phyloP scores from a whole-genome alignment of 92 coral and sea anemone species.

The Epizoanthus ramosus region DNA sequence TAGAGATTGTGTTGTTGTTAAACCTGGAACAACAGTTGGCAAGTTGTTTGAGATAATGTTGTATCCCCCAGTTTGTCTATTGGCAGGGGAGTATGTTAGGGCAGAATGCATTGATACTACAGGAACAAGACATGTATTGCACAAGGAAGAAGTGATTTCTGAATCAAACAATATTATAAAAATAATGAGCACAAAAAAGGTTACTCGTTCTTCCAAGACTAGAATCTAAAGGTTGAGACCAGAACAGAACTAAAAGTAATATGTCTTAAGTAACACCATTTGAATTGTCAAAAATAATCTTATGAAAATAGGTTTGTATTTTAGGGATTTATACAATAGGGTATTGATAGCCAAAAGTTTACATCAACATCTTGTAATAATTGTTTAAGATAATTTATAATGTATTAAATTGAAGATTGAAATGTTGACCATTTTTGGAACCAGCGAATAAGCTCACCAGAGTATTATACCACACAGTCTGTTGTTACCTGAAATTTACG shows the following conservation, averaged over 20 bases:
- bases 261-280: neutral
- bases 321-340: too few species aligned
- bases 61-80: slow-evolving; percentile 68
- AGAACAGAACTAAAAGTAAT: neutral
- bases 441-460: too few species aligned
- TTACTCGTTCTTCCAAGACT: slow-evolving; percentile 49
- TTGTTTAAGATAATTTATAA: too few species aligned
- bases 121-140: slow-evolving; percentile 70
- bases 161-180: slow-evolving; percentile 68
- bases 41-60: slow-evolving; percentile 69
- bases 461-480: too few species aligned
- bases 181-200: slow-evolving; percentile 84
- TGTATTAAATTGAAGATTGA: too few species aligned
- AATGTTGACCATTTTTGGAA: too few species aligned
- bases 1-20: slow-evolving; percentile 72
- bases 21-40: slow-evolving; percentile 80
- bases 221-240: slow-evolving; percentile 24
- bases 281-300: neutral
- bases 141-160: slow-evolving; percentile 66
- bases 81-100: slow-evolving; percentile 87
- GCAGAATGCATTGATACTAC: slow-evolving; percentile 71
- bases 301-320: too few species aligned
- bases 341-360: too few species aligned
- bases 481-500: too few species aligned
- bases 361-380: too few species aligned